phyloP scores from a whole-genome alignment of 2,797 vertebrate species.

The Coilia nasus region DNA sequence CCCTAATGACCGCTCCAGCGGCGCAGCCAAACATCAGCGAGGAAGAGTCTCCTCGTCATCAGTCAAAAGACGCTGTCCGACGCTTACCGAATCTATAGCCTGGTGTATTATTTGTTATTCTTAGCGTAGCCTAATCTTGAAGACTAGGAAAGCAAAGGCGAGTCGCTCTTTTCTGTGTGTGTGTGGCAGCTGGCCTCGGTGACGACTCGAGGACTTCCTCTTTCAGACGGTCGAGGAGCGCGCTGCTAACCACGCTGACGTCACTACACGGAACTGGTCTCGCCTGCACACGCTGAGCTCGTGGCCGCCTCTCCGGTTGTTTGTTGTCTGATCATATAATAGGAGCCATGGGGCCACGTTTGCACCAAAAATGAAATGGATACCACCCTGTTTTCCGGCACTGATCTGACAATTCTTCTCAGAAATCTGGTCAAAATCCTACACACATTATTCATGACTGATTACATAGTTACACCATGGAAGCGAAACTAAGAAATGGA shows the following conservation, averaged over 20 bases:
- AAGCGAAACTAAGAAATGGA: too few relatives aligned
- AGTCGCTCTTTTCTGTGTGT: background rate
- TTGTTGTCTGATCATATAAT: background rate
- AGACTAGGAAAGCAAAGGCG: background rate
- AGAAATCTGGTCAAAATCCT: too few relatives aligned
- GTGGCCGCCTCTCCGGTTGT: background rate
- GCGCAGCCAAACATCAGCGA: background rate
- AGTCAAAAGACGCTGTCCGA: background rate
- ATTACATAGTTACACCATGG: too few relatives aligned
- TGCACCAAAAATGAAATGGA: too few relatives aligned
- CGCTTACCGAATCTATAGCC: background rate
- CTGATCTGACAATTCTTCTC: too few relatives aligned
- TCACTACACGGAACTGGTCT: slow-evolving; percentile 18
- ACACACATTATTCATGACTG: too few relatives aligned
- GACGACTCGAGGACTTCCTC: background rate
- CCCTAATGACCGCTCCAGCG: background rate
- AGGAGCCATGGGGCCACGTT: too few relatives aligned
- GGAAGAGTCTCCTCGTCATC: background rate
- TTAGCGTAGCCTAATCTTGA: background rate
- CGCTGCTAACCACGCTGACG: background rate
- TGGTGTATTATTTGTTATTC: background rate
- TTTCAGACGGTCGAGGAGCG: background rate
- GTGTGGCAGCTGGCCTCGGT: slow-evolving; percentile 6
- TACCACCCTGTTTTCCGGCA: too few relatives aligned
- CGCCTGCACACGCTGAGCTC: background rate